Evolutionary conservation across 1,140 invertebrate species (phyloP), one percentile per base, ranked within the genome.

Genomic region (Asbolus verrucosus): DNA sequence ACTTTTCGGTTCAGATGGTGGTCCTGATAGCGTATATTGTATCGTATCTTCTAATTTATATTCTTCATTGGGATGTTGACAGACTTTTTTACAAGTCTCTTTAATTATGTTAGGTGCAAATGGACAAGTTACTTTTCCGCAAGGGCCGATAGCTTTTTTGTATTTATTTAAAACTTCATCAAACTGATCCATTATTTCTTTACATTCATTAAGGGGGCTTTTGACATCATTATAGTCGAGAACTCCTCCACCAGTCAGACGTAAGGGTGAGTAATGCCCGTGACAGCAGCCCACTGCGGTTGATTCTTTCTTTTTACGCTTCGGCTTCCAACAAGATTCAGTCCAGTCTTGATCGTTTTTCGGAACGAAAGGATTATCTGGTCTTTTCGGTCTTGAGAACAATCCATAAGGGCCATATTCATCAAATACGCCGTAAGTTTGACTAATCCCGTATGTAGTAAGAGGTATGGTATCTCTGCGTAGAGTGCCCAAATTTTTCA

Each of bases 331-430:
- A 18, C 33, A 39, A 5, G 50, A 54, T 15, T 13, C 31, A 0
- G 2, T 9, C 24, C 50, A 67, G 31, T 67, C 33, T 1, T 21
- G 15, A 1, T 67, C 62, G 13, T 71, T 38, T 8, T 16, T 72
- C 9, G 75, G 74, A 6, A 77, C 59, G 67, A 78, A 79, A 1
- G 77, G 75, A 61, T 78, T 63, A 61, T 75, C 66, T 18, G 70
- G 70, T 2, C 68, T 39, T 66, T 79, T 79, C 0, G 79, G 77
- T 24, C 70, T 73, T 6, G 65, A 73, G 65, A 78, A 80, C 6
- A 76, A 43, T 8, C 80, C 79, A 16, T 74, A 77, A 6, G 80
- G 79, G 11, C 80, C 80, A 27, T 81, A 81, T 36, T 76, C 69
- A 8, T 74, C 74, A 14, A 81, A 72, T 13, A 71, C 79, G 8